These are phyloP conservation scores for Habropoda laboriosa DNA, from an alignment of 1,140 invertebrate species.

Conservation along the genomic window DNA sequence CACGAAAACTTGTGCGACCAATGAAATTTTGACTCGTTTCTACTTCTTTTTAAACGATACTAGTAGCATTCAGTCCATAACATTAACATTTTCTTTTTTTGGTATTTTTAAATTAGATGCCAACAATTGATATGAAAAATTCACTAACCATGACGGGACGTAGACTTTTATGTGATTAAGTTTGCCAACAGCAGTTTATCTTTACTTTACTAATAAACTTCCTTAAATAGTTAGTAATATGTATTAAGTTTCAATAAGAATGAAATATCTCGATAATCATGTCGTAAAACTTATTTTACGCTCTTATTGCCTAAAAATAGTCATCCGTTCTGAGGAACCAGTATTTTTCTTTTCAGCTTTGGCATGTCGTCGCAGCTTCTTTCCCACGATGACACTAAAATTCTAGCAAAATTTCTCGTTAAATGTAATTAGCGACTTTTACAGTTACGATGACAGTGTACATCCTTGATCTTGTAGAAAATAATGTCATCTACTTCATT, in stretches of 20 bases:
- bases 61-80: constrained; percentile 33
- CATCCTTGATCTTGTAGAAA: constrained; percentile 41
- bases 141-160: constrained; percentile 64
- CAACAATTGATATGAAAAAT: constrained; percentile 65
- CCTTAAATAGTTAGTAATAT: constrained; percentile 41
- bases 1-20: constrained; percentile 9
- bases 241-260: constrained; percentile 43
- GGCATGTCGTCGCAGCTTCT: constrained; percentile 10
- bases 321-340: constrained; percentile 48
- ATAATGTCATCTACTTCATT: constrained; percentile 37
- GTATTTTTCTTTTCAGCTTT: constrained; percentile 40
- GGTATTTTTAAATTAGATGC: constrained; percentile 48
- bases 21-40: constrained; percentile 46
- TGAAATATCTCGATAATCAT: constrained; percentile 29
- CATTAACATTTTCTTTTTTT: constrained; percentile 45
- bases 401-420: constrained; percentile 53
- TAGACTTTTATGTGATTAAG: constrained; percentile 59
- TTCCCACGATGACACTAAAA: constrained; percentile 42
- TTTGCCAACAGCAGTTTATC: constrained; percentile 51
- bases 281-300: constrained; percentile 44
- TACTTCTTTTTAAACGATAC: constrained; percentile 31
- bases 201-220: constrained; percentile 36
- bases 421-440: constrained; percentile 39
- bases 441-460: constrained; percentile 29
- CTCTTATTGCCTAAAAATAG: constrained; percentile 60